phyloP scores from a whole-genome alignment of 2,888 invertebrate genomes.

The Drosophila birchii region DNA sequence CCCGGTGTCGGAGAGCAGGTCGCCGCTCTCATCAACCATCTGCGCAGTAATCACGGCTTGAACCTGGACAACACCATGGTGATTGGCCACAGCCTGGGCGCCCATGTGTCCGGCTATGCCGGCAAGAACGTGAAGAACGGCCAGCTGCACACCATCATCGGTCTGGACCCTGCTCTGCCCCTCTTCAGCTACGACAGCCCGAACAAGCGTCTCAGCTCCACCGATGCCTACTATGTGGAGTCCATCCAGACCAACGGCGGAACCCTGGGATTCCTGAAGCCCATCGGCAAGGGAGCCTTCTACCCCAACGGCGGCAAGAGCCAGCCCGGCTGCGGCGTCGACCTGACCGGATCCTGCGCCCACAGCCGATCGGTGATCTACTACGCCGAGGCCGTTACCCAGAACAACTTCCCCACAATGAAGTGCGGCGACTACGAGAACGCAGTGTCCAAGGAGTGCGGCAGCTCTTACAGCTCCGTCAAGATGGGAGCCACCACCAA shows the following conservation, averaged over 20 bases:
- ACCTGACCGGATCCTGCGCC: conserved; percentile 83
- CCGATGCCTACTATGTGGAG: conserved; percentile 83
- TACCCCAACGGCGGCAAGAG: conserved; percentile 86
- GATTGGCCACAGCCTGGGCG: conserved; percentile 87
- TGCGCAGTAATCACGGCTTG: conserved; percentile 85
- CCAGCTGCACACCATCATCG: conserved; percentile 87
- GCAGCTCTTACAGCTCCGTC: conserved; percentile 69
- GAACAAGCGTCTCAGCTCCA: conserved; percentile 63
- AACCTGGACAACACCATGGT: conserved; percentile 85
- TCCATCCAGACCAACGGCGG: conserved; percentile 82
- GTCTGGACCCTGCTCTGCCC: conserved; percentile 82
- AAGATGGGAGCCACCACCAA: conserved; percentile 77
- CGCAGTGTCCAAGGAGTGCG: conserved; percentile 74
- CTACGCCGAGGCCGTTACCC: conserved; percentile 84
- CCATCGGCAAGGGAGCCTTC: conserved; percentile 85
- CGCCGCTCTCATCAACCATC: conserved; percentile 76
- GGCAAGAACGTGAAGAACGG: conserved; percentile 86
- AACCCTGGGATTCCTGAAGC: conserved; percentile 77
- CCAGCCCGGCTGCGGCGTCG: conserved; percentile 86
- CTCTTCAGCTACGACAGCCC: conserved; percentile 71
- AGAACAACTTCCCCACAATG: conserved; percentile 71
- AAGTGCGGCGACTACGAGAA: conserved; percentile 75
- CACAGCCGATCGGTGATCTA: conserved; percentile 85
- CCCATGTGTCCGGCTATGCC: conserved; percentile 87
- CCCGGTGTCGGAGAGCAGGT: conserved; percentile 74